Evolutionary conservation across 2,888 invertebrate genomes (phyloP), one percentile per base, ranked within the genome.

Genomic region (Strigamia crassipes): DNA sequence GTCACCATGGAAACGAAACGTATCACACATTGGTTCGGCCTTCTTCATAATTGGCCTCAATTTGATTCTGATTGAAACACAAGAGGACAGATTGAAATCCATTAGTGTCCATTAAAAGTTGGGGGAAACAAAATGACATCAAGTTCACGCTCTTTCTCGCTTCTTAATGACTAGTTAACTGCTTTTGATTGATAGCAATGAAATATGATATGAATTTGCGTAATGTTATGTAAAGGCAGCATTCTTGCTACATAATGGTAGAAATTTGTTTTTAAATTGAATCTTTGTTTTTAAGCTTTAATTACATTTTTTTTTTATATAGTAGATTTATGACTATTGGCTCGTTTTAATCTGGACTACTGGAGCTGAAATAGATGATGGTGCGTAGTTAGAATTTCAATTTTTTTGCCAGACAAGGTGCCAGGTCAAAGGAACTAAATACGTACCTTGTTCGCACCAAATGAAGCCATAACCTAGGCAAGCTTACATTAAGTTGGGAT

Each of bases 41-140:
- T 73, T 73, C 73, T 73, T 73, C 31, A 73, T 73, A 73, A 73
- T 73, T 73, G 73, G 31, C 73, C 73, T 73, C 73, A 27, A 73
- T 73, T 73, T 73, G 73, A 73, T 73, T 73, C 73, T 73, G 73
- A 73, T 73, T 73, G 73, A 13, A 73, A 73, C 73, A 27, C 73
- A 73, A 73, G 73, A 73, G 27, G 73, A 73, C 73, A 73, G 73
- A 73, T 73, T 73, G 73, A 73, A 73, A 73, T 27, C 73, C 23
- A 73, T 73, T 73, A 73, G 73, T 73, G 31, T 73, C 73, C 27
- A 73, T 73, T 31, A 73, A 73, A 73, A 73, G 73, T 73, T 73
- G 15, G 73, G 73, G 73, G 31, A 31, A 73, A 73, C 73, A 73
- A 73, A 73, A 13, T 73, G 73, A 73, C 73, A 27, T n/a, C 27